Conservation (phyloP, 2,113 vertebrate genomes). For the Zeus faber region DNA sequence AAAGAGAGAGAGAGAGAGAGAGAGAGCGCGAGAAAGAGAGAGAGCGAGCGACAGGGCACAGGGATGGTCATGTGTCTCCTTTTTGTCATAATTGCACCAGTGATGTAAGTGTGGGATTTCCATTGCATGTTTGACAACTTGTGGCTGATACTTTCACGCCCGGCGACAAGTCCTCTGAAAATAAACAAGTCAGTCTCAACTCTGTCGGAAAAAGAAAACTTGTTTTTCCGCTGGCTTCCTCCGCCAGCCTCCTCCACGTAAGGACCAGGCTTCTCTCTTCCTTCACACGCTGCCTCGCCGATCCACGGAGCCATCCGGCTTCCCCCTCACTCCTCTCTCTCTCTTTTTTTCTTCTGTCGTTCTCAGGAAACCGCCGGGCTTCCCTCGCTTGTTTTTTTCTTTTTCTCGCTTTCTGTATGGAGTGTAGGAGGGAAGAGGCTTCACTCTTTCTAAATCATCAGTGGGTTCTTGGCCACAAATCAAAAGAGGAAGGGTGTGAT, state of each 20-base stretch:
- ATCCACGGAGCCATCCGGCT: conserved; percentile 35
- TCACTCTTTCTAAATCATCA: too few species aligned
- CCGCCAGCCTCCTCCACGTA: too few species aligned
- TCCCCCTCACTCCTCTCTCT: background rate
- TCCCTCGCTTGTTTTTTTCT: too few species aligned
- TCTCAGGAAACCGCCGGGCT: too few species aligned
- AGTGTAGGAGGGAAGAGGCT: too few species aligned
- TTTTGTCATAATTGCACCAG: conserved; percentile 18
- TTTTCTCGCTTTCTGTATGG: too few species aligned
- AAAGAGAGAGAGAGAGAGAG: conserved; percentile 6
- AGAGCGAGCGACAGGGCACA: background rate
- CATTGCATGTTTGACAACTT: conserved; percentile 32
- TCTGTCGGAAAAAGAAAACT: too few species aligned
- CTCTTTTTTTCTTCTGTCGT: conserved; percentile 11
- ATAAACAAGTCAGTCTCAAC: conserved; percentile 47
- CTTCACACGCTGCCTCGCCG: conserved; percentile 32
- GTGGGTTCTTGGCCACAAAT: too few species aligned
- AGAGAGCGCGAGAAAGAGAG: conserved; percentile 8
- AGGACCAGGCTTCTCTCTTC: too few species aligned
- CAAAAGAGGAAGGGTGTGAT: too few species aligned
- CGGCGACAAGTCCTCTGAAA: conserved; percentile 36
- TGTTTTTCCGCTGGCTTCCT: conserved; percentile 44
- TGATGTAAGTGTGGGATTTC: conserved; percentile 50
- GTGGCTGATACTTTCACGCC: conserved; percentile 39
- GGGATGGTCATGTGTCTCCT: conserved; percentile 1